Conservation (phyloP, 2,888 invertebrate genomes). For the Dorcus parallelipipedus region DNA sequence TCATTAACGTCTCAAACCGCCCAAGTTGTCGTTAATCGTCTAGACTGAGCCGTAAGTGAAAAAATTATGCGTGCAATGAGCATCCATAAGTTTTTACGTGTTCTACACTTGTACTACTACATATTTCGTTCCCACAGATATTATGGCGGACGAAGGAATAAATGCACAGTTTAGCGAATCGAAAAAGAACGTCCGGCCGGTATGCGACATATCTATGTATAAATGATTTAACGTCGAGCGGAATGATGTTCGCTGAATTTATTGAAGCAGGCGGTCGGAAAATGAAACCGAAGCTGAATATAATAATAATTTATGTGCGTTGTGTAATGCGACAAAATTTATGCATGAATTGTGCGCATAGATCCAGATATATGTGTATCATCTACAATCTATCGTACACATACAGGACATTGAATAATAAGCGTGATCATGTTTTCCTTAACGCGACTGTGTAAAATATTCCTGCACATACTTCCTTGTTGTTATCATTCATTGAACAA, state of each 20-base stretch:
- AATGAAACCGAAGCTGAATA: conserved; percentile 1
- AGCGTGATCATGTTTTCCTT: background rate
- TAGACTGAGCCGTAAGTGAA: conserved; percentile 7
- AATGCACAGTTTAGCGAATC: background rate
- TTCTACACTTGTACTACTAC: background rate
- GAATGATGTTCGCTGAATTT: background rate
- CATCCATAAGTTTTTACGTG: conserved; percentile 6
- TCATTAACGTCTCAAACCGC: conserved; percentile 5
- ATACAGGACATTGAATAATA: background rate
- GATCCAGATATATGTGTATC: conserved; percentile 3
- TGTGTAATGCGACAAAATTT: conserved; percentile 4
- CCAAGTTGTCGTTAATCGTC: conserved; percentile 11
- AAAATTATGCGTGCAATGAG: conserved; percentile 3
- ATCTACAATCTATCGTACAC: background rate
- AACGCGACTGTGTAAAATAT: background rate
- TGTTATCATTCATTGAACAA: background rate
- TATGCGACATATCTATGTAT: conserved; percentile 1
- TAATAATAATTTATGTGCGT: conserved; percentile 3
- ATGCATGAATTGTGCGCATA: conserved; percentile 5
- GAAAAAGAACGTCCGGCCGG: background rate
- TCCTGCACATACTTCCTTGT: background rate
- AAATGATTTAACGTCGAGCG: background rate
- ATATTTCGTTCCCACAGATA: background rate
- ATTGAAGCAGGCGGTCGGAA: conserved; percentile 1
- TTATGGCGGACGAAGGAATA: background rate